Percentiles rank a stretch among this genome's conserved stretches.
Conservation (phyloP, 1,140 invertebrate species). For the Laupala kohalensis region DNA sequence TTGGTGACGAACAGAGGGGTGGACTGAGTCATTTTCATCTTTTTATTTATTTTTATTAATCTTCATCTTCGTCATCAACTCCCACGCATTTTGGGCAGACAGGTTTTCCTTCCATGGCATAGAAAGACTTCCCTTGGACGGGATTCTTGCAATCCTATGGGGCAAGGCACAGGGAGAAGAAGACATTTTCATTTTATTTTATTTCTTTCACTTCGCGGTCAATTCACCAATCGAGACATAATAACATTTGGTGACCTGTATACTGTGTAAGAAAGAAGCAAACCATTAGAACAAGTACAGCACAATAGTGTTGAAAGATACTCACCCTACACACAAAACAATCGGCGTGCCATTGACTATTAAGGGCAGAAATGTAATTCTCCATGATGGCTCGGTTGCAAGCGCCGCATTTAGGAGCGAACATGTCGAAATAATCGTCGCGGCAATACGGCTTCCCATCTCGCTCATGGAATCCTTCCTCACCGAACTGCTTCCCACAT, state of each 20-base stretch:
- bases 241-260: no score
- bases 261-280: no score
- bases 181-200: no score
- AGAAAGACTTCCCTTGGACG: conserved; percentile 87
- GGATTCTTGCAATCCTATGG: conserved; percentile 80
- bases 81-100: conserved; percentile 82
- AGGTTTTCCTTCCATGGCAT: conserved; percentile 84
- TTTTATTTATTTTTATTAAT: conserved; percentile 14
- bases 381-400: conserved; percentile 95
- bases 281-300: background rate
- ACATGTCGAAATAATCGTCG: conserved; percentile 95
- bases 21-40: conserved; percentile 12
- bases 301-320: conserved; percentile 19
- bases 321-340: conserved; percentile 99
- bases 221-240: no score
- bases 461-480: conserved; percentile 90
- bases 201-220: no score
- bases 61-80: conserved; percentile 65
- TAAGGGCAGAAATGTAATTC: conserved; percentile 96
- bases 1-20: background rate
- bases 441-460: conserved; percentile 90
- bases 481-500: conserved; percentile 92
- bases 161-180: conserved; percentile 19
- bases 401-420: conserved; percentile 96
- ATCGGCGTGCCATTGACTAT: conserved; percentile 96